These are phyloP conservation scores for Dichetophora obliterata DNA, from an alignment of 2,888 invertebrate genomes.

Conservation along the genomic window DNA sequence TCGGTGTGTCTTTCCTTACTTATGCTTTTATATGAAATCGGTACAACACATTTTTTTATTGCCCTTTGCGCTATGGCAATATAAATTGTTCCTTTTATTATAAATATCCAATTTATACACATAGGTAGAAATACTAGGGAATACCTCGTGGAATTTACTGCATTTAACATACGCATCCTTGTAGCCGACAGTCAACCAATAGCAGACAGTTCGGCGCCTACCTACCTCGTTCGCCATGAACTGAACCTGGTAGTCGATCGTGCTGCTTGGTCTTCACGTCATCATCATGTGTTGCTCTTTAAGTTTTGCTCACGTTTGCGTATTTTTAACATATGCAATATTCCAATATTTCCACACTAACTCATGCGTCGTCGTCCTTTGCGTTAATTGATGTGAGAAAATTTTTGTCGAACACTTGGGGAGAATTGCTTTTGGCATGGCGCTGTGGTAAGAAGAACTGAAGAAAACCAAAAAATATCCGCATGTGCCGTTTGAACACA, in stretches of 20 bases:
- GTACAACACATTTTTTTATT: conserved; percentile 21
- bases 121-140: conserved; percentile 10
- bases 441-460: neutral
- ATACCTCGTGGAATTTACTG: conserved; percentile 33
- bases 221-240: neutral
- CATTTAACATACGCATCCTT: neutral
- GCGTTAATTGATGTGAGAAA: conserved; percentile 37
- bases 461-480: neutral
- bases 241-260: neutral
- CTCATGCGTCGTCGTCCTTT: neutral
- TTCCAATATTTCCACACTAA: neutral
- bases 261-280: neutral
- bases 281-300: conserved; percentile 18
- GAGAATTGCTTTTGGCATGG: conserved; percentile 5
- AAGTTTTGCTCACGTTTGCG: conserved; percentile 7
- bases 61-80: neutral
- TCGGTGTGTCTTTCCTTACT: neutral
- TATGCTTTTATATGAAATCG: conserved; percentile 18
- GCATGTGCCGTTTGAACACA: neutral
- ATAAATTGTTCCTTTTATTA: neutral
- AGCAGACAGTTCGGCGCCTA: conserved; percentile 22
- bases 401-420: neutral
- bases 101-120: conserved; percentile 16
- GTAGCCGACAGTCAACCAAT: neutral
- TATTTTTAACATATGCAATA: conserved; percentile 31